Evolutionary conservation across 2,797 vertebrate genomes (phyloP).

Genomic region (Halcyon chelicuti): DNA sequence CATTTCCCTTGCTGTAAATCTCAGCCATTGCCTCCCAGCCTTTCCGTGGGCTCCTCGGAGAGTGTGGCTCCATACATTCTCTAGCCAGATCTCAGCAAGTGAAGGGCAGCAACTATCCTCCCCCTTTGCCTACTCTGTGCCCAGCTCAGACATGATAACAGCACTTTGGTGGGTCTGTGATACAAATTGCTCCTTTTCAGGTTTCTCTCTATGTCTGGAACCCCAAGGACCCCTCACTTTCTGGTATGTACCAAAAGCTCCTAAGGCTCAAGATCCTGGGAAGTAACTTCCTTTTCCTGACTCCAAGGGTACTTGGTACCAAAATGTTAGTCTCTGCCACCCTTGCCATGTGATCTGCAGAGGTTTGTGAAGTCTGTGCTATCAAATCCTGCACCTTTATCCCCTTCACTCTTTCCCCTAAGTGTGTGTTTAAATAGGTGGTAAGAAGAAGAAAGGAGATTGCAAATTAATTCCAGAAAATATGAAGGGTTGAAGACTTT

Average conservation of each 20-base stretch:
- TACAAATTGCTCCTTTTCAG: not conserved
- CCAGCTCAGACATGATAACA: not conserved
- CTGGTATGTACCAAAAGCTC: not conserved
- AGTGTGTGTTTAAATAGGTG: not conserved
- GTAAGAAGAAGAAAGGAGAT: not conserved
- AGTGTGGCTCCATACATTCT: not conserved
- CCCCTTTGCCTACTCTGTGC: not conserved
- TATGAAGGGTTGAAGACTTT: not conserved
- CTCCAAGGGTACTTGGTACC: not conserved
- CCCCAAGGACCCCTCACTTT: not conserved
- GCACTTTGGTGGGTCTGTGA: not conserved
- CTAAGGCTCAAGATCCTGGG: not conserved
- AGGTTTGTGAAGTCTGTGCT: not conserved
- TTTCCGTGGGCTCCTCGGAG: not conserved
- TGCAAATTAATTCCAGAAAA: not conserved
- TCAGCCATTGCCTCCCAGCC: not conserved
- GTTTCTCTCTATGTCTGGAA: not conserved
- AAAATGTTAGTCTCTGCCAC: not conserved
- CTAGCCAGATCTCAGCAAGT: not conserved
- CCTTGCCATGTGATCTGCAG: not conserved
- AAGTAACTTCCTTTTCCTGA: not conserved
- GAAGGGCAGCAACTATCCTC: not conserved
- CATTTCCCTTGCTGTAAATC: not conserved
- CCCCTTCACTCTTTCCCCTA: not conserved
- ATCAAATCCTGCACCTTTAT: not conserved